Evolutionary conservation across 2,797 vertebrate genomes (phyloP), one percentile per base, ranked within the genome.

Genomic region (Schizopygopsis pylzovi): DNA sequence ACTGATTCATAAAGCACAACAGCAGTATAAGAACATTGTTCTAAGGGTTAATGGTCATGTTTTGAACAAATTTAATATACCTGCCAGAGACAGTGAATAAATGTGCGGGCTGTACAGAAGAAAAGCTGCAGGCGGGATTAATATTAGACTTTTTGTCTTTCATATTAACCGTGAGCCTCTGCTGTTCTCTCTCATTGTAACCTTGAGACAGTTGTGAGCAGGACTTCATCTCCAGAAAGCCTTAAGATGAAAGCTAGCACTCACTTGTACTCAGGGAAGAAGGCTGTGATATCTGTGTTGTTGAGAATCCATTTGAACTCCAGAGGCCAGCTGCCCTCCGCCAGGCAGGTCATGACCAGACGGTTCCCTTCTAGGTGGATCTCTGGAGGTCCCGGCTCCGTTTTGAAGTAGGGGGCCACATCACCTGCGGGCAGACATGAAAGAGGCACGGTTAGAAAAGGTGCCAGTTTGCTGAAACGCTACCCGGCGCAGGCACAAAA

Each of bases 311-410:
- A 97, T 90, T 95, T 96, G 89, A 96, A 96, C 90, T 97, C 96
- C 92, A 97, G 88, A n/a, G 96, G 96, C 96, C 96, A 97, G 90
- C 96, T 97, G 86, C 96, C 96, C 91, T 97, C 96, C 0, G 96
- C 96, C 73, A 97, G 94, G 90, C 96, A 97, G 1, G 96, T 97
- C 43, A 97, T 93, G 0, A 97, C 95, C 0, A 97, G 94, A 0
- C 96, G 93, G 82, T 97, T 97, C 39, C 96, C 96, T 87, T 97
- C 96, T 90, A 97, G 88, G 89, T 97, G 94, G 8, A 87, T 93
- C 93, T 97, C 96, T 1, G 96, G 94, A 77, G 94, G 91, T 84
- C 95, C 95, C 0, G 96, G 96, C 1, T 96, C 96, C 0, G 95
- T 96, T 90, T 96, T 96, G 92, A 97, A 97, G 91, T 96, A 97